Base-by-base conservation (phyloP, 2,113 vertebrate species). In the Daubentonia madagascariensis region DNA sequence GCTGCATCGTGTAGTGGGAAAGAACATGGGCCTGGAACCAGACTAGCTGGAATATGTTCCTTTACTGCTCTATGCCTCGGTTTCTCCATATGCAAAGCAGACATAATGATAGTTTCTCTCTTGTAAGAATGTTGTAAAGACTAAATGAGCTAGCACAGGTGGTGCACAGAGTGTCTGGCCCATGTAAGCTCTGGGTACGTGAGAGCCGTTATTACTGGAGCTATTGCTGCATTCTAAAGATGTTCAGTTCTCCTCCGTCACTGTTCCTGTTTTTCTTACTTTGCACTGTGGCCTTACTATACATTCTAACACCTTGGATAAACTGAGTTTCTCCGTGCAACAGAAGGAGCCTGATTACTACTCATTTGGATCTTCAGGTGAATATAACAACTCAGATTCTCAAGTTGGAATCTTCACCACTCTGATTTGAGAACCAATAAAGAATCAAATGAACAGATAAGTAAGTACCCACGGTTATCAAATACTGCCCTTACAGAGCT, bases 131-230 rank as follows among this genome's bases (percentile, higher is more conserved):
- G 18, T 5, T 35, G 18, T 37, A 45, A 61, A 68, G 79, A 14
- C 35, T 5, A 1, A 45, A 32, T 17, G 1, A 57, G 37, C 12
- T 72, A 78, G 28, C 18, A 43, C 13, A 28, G 75, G 75, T 35
- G 25, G 20, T 7, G 0, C 50, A 45, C 68, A 32, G 73, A 52
- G 67, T 43, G 22, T 30, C n/a, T 30, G 32, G 30, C 48, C 32
- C 32, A 4, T 0, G 9, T 25, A 6, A 52, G 7, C 43, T 35
- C 7, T 40, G 35, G 1, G 52, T 57, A 2, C 8, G 20, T 6
- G 5, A 16, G 23, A 16, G 35, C 4, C 43, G 1, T 37, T 23
- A 25, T 23, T 13, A 12, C 72, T 11, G n/a, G 40, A 45, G 17
- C 37, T 10, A 25, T 28, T 43, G 0, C 1, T 35, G 25, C 3